Percentiles rank a stretch among this genome's conserved stretches.
Conservation (phyloP, 2,113 vertebrate genomes). For the Cheirogaleus medius region DNA sequence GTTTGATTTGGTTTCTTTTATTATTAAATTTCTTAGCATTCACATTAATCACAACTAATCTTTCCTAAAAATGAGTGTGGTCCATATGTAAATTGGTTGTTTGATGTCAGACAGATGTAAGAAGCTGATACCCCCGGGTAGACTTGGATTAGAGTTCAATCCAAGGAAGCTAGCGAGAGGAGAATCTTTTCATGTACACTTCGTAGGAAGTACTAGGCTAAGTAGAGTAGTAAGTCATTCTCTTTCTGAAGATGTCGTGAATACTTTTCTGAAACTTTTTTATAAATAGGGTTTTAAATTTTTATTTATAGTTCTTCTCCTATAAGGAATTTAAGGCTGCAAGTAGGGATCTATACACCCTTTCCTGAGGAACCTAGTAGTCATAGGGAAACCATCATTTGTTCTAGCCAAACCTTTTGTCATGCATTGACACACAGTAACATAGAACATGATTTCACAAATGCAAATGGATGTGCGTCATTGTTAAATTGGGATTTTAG, state of each 20-base stretch:
- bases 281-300: background rate
- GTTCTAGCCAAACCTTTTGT: background rate
- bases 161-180: background rate
- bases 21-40: background rate
- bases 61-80: background rate
- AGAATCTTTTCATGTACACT: background rate
- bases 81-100: background rate
- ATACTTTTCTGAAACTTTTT: conserved; percentile 17
- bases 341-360: background rate
- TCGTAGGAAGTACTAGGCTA: background rate
- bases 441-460: background rate
- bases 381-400: background rate
- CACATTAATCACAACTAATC: background rate
- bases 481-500: background rate
- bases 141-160: background rate
- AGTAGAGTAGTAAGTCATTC: background rate
- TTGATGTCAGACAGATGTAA: background rate
- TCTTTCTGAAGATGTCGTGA: background rate
- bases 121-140: background rate
- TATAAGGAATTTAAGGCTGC: background rate
- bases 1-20: conserved; percentile 12
- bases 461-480: background rate
- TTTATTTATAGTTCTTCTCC: background rate
- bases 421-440: fast-evolving
- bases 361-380: background rate